Evolutionary conservation across 1,140 invertebrate genomes (phyloP).

Genomic region (Trichogramma pretiosum): DNA sequence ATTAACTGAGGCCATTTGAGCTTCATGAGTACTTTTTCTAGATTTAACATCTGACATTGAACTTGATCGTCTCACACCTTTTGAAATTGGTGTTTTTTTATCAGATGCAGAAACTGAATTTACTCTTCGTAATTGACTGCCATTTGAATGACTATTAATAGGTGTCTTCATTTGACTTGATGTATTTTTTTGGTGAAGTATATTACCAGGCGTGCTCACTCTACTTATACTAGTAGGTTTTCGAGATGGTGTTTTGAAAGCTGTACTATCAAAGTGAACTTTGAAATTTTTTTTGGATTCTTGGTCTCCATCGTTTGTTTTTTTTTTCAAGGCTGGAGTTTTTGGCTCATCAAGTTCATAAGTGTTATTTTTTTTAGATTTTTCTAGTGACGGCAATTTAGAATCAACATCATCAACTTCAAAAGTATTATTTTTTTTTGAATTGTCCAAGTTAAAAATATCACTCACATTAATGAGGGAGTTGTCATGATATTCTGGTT

Average conservation of each 20-base stretch:
- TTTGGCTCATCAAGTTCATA: constrained; percentile 30
- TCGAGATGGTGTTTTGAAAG: not conserved
- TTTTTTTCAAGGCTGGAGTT: constrained; percentile 20
- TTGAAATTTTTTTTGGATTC: constrained; percentile 20
- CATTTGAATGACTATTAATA: not conserved
- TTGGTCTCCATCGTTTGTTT: constrained; percentile 11
- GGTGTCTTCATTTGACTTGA: constrained; percentile 4
- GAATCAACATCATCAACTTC: constrained; percentile 3
- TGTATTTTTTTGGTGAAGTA: constrained; percentile 8
- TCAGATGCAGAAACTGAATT: constrained; percentile 12
- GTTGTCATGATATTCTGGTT: constrained; percentile 21
- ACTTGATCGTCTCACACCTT: not conserved
- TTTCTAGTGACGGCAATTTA: not conserved
- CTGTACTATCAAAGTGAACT: constrained; percentile 25
- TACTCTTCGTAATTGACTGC: constrained; percentile 12
- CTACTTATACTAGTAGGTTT: constrained; percentile 4
- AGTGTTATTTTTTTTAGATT: constrained; percentile 19
- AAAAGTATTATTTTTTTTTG: constrained; percentile 7
- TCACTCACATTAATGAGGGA: constrained; percentile 19
- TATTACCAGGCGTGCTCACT: constrained; percentile 19
- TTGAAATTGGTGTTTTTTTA: constrained; percentile 2
- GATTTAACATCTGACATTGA: not conserved
- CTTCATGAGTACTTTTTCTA: constrained; percentile 10
- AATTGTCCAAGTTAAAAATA: constrained; percentile 13
- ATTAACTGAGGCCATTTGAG: constrained; percentile 19